Base-by-base conservation (phyloP, 2,888 invertebrate species). In the Lacanobia oleracea region DNA sequence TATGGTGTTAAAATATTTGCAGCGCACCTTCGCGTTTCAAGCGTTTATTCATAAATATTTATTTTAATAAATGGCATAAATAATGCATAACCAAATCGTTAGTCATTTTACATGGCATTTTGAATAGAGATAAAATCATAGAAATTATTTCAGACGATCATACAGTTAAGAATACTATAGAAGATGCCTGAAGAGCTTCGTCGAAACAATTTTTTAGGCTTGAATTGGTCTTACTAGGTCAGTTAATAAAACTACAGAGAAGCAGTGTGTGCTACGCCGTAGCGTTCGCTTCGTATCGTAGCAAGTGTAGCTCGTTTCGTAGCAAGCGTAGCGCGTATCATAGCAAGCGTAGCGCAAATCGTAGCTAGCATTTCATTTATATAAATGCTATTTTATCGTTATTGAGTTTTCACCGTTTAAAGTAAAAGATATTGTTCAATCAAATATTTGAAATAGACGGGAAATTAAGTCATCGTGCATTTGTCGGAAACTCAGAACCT, bases 261-360 rank as follows among this genome's bases (percentile, higher is more conserved):
- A 10, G 51, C 45, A 14, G 48, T 37, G 12, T 12, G 23, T 45
- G 48, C 75, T 61, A 68, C 67, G 75, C 27, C 60, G 68, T 75
- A 68, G 48, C n/a, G 33, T 33, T 59, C 5, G 2, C 18, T 7
- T 6, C 23, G 27, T 54, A 65, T 6, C 23, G 27, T 54, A 65
- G 64, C 43, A 27, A 54, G 54, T 8, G 54, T 62, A 62, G 61
- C 33, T 12, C 48, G 7, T 48, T 2, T 48, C 23, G 40, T 67
- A 33, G 73, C 53, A 66, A 64, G 45, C 45, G 21, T 40, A 53
- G 37, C 21, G 27, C 33, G 33, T 33, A 2, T 33, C 33, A 6
- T 33, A 33, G 33, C 33, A 33, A 33, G 33, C 33, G 33, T 33
- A 5, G 5, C 33, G 5, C 5, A 33, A 27, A 27, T n/a, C n/a